Percentiles rank a stretch among this genome's conserved stretches.
phyloP scores from a whole-genome alignment of 2,797 vertebrate genomes.

The Gorsachius magnificus region DNA sequence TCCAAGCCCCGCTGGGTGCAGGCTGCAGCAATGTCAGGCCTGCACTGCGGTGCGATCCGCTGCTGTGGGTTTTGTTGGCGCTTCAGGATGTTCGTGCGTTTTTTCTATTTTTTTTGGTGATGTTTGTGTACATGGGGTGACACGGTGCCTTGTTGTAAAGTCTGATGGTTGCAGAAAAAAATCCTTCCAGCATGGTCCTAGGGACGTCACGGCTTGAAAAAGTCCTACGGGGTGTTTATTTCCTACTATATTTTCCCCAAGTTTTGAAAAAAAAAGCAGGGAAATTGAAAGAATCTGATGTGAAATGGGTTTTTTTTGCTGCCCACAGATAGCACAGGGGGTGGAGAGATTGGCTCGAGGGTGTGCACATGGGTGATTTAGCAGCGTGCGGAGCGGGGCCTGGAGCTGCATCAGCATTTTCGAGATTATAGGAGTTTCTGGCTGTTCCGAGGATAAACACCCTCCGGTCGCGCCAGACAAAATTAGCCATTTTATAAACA shows the following conservation, averaged over 20 bases:
- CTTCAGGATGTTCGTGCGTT: not conserved
- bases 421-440: not conserved
- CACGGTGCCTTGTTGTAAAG: fast-evolving
- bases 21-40: not conserved
- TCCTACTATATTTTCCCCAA: not conserved
- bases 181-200: fast-evolving
- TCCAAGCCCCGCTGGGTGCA: not conserved
- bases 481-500: not conserved
- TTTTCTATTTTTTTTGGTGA: not conserved
- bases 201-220: fast-evolving
- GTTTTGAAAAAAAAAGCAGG: not conserved
- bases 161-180: not conserved
- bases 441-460: not conserved
- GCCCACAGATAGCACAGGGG: not conserved
- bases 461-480: not conserved
- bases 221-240: not conserved
- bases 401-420: not conserved
- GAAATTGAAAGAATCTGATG: not conserved
- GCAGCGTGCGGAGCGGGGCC: not conserved
- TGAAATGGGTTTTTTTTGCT: not conserved
- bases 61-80: fast-evolving
- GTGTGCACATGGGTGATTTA: not conserved
- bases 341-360: not conserved
- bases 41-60: fast-evolving
- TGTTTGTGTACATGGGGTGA: not conserved